Base-by-base conservation (phyloP, 2,113 vertebrate species). In the Oriolus oriolus region DNA sequence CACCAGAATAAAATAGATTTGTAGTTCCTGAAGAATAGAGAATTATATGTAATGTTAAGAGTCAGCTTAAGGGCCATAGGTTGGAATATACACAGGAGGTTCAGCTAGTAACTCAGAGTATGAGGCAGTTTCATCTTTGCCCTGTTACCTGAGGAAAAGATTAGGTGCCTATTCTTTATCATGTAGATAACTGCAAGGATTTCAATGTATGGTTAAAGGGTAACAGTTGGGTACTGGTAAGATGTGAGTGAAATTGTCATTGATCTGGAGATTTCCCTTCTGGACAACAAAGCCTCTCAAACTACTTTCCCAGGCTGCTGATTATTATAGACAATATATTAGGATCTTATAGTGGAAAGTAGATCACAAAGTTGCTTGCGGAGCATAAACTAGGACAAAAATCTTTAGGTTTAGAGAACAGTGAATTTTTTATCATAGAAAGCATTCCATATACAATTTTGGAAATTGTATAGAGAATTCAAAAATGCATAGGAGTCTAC, bases 401-500 rank as follows among this genome's bases (percentile, higher is more conserved):
- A 16, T 54, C 5, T 47, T 73, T 37, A 69, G 5, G 3, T 45
- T 23, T 75, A 79, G 13, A 65, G 19, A 28, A 39, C 3, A 7
- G 4, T 9, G 56, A 80, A 4, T 21, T 42, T 50, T 78, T 79
- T 16, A 18, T 31, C n/a, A 22, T 8, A 28, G 26, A 63, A 59
- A 52, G 1, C 4, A 39, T 53, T 75, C 16, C 5, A 28, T 39
- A 53, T 13, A 54, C 2, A 27, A 7, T 49, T 79, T 79, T 61
- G 49, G 18, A 78, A 69, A 74, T 39, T 1, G 4, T 13, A 9
- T 4, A 41, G n/a, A 17, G 9, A 71, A 52, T 41, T 7, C 7
- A 66, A 86, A 94, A 77, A 42, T 14, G 0, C 0, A 1, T 59
- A 9, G 5, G 3, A 26, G 3, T n/a, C 16, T 68, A 5, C 5